A percentile compares a stretch with the other conserved stretches of the same genome.
Evolutionary conservation across 2,113 vertebrate genomes (phyloP).

Genomic region (Marmota monax): DNA sequence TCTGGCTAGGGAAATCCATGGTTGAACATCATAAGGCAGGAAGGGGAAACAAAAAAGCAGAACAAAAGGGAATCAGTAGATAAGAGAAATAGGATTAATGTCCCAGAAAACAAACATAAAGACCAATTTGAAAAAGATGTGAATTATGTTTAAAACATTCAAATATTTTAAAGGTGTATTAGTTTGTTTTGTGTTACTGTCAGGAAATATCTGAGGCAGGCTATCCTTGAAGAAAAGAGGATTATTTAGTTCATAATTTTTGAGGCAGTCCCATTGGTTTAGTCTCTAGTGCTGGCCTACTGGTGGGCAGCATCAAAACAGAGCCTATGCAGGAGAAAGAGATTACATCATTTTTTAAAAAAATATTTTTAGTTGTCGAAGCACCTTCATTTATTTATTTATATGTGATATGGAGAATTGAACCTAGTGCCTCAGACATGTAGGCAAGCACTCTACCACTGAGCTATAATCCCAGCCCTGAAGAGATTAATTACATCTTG

Average conservation of each 20-base stretch:
- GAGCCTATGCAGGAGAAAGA: not conserved
- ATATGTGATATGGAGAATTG: no score
- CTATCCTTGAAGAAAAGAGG: not conserved
- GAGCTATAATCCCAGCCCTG: no score
- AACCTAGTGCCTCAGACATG: no score
- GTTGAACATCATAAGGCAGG: not conserved
- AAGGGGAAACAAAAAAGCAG: not conserved
- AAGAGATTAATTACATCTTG: not conserved
- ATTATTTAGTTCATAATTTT: not conserved
- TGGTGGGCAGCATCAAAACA: not conserved
- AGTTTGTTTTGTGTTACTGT: not conserved
- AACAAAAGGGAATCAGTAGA: not conserved
- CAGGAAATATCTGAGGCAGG: not conserved
- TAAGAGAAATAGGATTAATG: not conserved
- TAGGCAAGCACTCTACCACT: no score
- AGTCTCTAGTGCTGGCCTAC: not conserved
- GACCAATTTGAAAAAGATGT: not conserved
- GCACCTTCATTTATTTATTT: no score
- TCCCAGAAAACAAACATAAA: not conserved
- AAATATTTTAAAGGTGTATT: not conserved
- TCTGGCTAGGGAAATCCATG: not conserved
- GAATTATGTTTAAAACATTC: not conserved
- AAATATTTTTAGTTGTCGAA: no score
- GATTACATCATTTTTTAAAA: no score
- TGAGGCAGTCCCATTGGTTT: not conserved